Evolutionary conservation across 2,888 invertebrate species (phyloP).

Genomic region (Caenorhabditis sp.): DNA sequence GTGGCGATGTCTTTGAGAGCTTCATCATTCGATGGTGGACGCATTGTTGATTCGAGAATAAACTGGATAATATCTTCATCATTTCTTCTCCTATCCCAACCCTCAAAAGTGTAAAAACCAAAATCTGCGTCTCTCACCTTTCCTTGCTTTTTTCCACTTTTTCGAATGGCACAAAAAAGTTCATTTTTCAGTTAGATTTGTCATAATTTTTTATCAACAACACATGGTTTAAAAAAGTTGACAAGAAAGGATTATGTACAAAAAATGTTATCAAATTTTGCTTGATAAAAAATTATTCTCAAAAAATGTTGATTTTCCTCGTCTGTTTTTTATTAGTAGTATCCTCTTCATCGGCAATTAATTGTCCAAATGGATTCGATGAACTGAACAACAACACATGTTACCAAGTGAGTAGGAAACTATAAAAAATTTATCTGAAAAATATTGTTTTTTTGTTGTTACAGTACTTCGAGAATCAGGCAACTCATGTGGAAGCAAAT

Average conservation of each 20-base stretch:
- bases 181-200: no score
- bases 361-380: neutral
- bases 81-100: slow-evolving; percentile 2
- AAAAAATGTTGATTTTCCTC: neutral
- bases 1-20: slow-evolving; percentile 63
- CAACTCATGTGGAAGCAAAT: slow-evolving; percentile 13
- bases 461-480: neutral
- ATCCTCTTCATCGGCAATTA: neutral
- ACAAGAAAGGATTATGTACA: no score
- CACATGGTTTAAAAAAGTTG: no score
- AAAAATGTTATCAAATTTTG: no score
- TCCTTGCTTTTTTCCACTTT: no score
- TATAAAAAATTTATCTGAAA: neutral
- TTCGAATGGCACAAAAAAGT: no score
- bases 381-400: neutral
- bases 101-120: neutral
- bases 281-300: no score
- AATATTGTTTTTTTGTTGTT: no score
- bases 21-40: slow-evolving; percentile 43
- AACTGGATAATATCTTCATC: neutral
- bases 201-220: no score
- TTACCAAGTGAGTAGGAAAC: neutral
- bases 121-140: neutral
- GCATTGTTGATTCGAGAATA: slow-evolving; percentile 7
- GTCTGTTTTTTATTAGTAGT: neutral